These are phyloP conservation scores for Papilio glaucus DNA, from an alignment of 1,140 invertebrate species.

Conservation along the genomic window DNA sequence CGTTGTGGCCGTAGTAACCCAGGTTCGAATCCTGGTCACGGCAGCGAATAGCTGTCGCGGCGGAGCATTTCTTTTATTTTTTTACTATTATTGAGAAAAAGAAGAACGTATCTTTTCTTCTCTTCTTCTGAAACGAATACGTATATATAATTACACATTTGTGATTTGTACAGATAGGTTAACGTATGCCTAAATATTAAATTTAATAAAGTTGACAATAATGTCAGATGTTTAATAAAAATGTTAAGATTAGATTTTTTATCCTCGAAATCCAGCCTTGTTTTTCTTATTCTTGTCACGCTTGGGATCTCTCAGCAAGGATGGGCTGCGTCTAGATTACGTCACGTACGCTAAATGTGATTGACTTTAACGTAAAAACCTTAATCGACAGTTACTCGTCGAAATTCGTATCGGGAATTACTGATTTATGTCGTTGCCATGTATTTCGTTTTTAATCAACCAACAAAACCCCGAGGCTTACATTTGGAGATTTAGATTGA, in stretches of 20 bases:
- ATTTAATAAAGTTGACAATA: not conserved
- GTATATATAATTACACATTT: no score
- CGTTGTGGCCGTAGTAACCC: constrained; percentile 82
- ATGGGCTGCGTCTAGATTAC: not conserved
- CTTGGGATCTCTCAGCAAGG: not conserved
- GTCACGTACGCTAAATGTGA: constrained; percentile 15
- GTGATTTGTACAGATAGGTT: no score
- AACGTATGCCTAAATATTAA: not conserved
- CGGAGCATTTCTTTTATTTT: constrained; percentile 27
- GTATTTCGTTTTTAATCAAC: not conserved
- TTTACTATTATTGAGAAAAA: no score
- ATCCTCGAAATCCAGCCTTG: not conserved
- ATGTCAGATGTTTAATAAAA: not conserved
- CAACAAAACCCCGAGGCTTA: not conserved
- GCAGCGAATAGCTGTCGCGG: constrained; percentile 43
- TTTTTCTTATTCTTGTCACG: not conserved
- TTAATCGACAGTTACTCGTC: constrained; percentile 5
- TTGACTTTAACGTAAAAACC: not conserved
- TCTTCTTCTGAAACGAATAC: no score
- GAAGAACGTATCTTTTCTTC: no score
- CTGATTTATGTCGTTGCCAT: not conserved
- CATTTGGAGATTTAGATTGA: not conserved
- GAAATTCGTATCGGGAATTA: not conserved
- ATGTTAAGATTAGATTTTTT: constrained; percentile 6
- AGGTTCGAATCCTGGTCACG: constrained; percentile 81